Evolutionary conservation across 2,888 invertebrate species (phyloP).

Genomic region (Aquatica leii): DNA sequence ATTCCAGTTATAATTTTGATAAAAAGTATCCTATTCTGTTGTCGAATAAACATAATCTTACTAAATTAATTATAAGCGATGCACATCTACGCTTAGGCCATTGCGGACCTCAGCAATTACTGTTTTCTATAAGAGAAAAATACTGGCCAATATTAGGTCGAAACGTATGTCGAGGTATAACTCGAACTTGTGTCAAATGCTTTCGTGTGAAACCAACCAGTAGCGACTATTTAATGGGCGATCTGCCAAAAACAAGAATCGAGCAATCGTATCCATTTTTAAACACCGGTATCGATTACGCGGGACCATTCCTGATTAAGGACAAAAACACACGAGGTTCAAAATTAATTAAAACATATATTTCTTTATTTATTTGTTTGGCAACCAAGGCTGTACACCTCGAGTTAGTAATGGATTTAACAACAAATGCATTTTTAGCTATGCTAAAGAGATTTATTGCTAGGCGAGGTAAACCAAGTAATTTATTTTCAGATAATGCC

Average conservation of each 20-base stretch:
- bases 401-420: conserved; percentile 48
- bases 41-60: conserved; percentile 18
- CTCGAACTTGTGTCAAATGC: conserved; percentile 22
- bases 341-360: conserved; percentile 41
- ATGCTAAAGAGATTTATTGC: conserved; percentile 48
- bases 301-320: conserved; percentile 42
- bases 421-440: conserved; percentile 49
- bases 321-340: conserved; percentile 32
- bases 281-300: conserved; percentile 43
- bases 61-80: conserved; percentile 26
- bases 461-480: conserved; percentile 44
- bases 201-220: conserved; percentile 29
- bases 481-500: conserved; percentile 51
- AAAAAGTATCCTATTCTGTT: conserved; percentile 36
- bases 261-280: conserved; percentile 21
- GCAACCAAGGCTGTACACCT: conserved; percentile 48
- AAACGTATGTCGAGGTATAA: not conserved
- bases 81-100: conserved; percentile 21
- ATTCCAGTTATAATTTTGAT: conserved; percentile 25
- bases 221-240: conserved; percentile 32
- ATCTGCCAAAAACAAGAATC: conserved; percentile 26
- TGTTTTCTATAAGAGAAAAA: conserved; percentile 35
- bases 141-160: conserved; percentile 24
- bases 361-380: conserved; percentile 48
- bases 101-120: conserved; percentile 33